Percentiles rank a stretch among this genome's conserved stretches.
phyloP scores from a whole-genome alignment of 2,888 invertebrate genomes.

The Anarsia innoxiella region DNA sequence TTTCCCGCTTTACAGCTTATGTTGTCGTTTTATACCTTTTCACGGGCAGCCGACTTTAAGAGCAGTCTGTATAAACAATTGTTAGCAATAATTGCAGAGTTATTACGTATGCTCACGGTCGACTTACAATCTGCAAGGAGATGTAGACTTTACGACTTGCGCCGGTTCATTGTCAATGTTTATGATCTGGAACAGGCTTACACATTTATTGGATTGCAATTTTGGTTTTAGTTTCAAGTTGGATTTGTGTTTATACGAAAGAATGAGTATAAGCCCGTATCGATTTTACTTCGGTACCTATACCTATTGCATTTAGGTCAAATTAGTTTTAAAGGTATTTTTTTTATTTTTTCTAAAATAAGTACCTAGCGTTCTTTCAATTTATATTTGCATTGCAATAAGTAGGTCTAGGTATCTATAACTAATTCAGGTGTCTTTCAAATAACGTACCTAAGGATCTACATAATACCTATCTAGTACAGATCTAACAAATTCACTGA shows the following conservation, averaged over 20 bases:
- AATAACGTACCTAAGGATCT: no score
- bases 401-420: no score
- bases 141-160: constrained; percentile 7
- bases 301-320: no score
- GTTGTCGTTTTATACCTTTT: constrained; percentile 34
- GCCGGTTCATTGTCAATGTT: constrained; percentile 11
- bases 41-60: constrained; percentile 28
- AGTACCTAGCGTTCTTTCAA: not conserved
- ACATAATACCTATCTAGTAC: no score
- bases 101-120: constrained; percentile 7
- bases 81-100: constrained; percentile 18
- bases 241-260: no score
- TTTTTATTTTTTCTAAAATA: no score
- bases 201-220: constrained; percentile 4
- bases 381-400: no score
- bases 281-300: no score
- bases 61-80: constrained; percentile 33
- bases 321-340: no score
- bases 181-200: constrained; percentile 4
- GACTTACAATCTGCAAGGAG: constrained; percentile 3
- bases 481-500: no score
- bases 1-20: constrained; percentile 49
- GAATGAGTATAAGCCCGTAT: no score
- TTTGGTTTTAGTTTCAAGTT: not conserved
- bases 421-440: no score